Evolutionary conservation across 2,888 invertebrate genomes (phyloP).

Genomic region (Stenotaenia linearis): DNA sequence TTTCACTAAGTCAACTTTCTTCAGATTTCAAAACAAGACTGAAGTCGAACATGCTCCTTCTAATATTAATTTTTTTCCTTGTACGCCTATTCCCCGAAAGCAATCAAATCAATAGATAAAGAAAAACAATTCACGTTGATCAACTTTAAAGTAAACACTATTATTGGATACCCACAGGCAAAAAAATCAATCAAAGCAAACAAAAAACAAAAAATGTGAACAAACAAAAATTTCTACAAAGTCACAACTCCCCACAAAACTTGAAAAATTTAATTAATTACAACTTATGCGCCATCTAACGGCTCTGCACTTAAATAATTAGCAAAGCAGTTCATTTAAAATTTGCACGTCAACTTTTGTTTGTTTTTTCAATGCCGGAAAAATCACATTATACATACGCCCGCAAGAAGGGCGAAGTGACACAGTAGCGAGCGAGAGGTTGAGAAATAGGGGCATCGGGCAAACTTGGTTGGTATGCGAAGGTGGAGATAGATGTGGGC

Average conservation of each 20-base stretch:
- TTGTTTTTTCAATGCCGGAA: background rate
- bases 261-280: too few species aligned
- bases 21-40: too few species aligned
- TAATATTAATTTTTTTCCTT: too few species aligned
- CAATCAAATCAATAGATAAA: background rate
- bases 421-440: background rate
- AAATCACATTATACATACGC: background rate
- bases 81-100: too few species aligned
- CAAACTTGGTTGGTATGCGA: background rate
- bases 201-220: too few species aligned
- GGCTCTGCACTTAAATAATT: background rate
- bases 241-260: too few species aligned
- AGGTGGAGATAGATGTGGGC: background rate
- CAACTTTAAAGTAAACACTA: background rate
- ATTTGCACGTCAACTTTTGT: background rate
- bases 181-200: background rate
- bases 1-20: too few species aligned
- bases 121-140: background rate
- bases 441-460: background rate
- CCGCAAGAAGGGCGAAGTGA: background rate
- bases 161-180: background rate
- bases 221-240: too few species aligned
- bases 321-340: background rate
- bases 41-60: too few species aligned
- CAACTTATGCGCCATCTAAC: background rate